These are phyloP conservation scores for Himalopsyche japonica DNA, from an alignment of 2,888 invertebrate species.

Conservation along the genomic window DNA sequence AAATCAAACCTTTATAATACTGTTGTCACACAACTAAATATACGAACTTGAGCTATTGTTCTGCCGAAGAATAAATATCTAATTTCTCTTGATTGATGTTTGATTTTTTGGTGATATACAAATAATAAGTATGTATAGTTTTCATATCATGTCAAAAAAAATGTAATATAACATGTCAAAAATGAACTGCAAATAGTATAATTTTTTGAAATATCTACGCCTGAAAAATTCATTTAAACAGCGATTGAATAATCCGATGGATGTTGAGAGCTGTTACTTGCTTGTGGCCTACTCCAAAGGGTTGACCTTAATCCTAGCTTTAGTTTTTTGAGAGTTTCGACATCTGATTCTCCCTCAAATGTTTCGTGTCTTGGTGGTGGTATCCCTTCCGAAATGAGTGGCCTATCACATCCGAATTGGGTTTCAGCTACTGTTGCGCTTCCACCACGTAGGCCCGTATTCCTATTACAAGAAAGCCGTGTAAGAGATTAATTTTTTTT, in stretches of 20 bases:
- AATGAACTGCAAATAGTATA: too few species aligned
- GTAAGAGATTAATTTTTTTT: neutral
- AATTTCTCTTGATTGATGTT: too few species aligned
- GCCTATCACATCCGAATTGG: constrained; percentile 53
- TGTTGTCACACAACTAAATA: too few species aligned
- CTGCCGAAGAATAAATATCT: too few species aligned
- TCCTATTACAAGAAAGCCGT: neutral
- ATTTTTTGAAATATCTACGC: too few species aligned
- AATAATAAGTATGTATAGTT: too few species aligned
- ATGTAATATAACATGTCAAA: too few species aligned
- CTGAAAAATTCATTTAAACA: constrained; percentile 56
- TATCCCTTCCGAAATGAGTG: constrained; percentile 4
- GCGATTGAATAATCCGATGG: constrained; percentile 76
- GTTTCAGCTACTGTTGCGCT: constrained; percentile 55
- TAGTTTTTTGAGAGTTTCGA: constrained; percentile 73
- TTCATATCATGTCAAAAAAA: too few species aligned
- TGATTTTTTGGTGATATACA: too few species aligned
- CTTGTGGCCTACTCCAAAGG: constrained; percentile 67
- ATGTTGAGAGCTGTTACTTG: constrained; percentile 57
- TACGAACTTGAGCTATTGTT: too few species aligned
- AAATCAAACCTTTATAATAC: too few species aligned
- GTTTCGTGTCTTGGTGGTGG: constrained; percentile 58
- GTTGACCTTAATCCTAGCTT: constrained; percentile 71
- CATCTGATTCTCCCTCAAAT: constrained; percentile 73
- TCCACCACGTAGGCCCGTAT: neutral